These are phyloP conservation scores for Steinernema carpocapsae DNA, from an alignment of 2,888 invertebrate genomes.

Conservation along the genomic window DNA sequence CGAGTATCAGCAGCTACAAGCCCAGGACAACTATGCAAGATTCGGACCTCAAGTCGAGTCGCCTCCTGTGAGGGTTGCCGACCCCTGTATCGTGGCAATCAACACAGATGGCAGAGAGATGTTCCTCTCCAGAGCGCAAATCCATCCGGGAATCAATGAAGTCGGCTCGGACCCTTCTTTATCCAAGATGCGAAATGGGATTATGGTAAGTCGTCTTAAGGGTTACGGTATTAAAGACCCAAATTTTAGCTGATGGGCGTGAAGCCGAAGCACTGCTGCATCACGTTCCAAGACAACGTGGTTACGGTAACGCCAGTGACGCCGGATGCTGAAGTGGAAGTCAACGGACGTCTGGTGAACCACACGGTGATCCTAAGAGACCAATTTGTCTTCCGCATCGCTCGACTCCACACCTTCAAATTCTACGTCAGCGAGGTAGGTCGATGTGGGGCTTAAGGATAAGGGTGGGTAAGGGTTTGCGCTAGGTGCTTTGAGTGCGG, in stretches of 20 bases:
- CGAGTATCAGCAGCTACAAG: neutral
- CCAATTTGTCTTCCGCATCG: conserved; percentile 67
- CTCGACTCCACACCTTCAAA: conserved; percentile 72
- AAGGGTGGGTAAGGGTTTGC: neutral
- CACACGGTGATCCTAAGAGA: conserved; percentile 86
- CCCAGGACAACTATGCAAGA: neutral
- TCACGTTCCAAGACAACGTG: conserved; percentile 86
- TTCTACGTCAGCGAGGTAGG: conserved; percentile 65
- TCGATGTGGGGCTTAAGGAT: neutral
- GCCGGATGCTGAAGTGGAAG: conserved; percentile 89
- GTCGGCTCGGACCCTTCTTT: conserved; percentile 77
- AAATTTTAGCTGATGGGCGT: conserved; percentile 37
- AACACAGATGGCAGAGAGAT: conserved; percentile 12
- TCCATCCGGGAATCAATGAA: conserved; percentile 77
- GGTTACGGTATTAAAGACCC: no score
- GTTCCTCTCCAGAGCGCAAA: conserved; percentile 69
- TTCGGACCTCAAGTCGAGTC: neutral
- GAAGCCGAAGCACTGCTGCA: conserved; percentile 83
- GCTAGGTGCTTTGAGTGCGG: neutral
- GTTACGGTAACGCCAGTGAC: conserved; percentile 91
- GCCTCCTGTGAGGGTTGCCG: neutral
- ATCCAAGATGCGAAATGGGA: conserved; percentile 46
- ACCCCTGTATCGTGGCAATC: conserved; percentile 2
- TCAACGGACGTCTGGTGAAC: conserved; percentile 88
- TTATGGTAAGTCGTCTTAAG: neutral